Percentiles rank a stretch among this genome's conserved stretches.
Evolutionary conservation across 2,888 invertebrate species (phyloP).

Genomic region (Xanthia togata): DNA sequence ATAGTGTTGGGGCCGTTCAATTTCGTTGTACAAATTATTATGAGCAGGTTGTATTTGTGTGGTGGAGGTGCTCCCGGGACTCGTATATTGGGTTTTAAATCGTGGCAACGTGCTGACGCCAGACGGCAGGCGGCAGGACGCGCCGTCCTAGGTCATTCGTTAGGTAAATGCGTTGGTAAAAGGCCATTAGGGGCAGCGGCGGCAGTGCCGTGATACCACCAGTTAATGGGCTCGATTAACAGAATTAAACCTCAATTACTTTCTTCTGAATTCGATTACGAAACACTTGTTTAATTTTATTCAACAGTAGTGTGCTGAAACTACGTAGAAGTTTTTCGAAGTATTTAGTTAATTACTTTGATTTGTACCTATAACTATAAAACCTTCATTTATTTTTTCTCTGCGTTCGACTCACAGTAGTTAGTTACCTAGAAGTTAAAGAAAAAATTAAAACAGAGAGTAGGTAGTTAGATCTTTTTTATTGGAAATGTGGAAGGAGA

Average conservation of each 20-base stretch:
- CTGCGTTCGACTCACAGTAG: slow-evolving; percentile 5
- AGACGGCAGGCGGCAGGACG: slow-evolving; percentile 37
- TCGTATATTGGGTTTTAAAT: slow-evolving; percentile 67
- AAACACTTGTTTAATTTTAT: slow-evolving; percentile 18
- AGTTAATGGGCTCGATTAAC: slow-evolving; percentile 74
- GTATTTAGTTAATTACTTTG: slow-evolving; percentile 13
- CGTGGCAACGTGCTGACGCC: slow-evolving; percentile 62
- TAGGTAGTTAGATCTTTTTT: slow-evolving; percentile 32
- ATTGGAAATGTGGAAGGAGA: slow-evolving; percentile 37
- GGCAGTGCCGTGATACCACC: slow-evolving; percentile 69
- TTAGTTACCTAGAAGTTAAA: slow-evolving; percentile 16
- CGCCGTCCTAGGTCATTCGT: slow-evolving; percentile 65
- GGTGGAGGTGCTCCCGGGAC: slow-evolving; percentile 40
- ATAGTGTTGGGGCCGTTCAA: slow-evolving; percentile 28
- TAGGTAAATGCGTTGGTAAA: slow-evolving; percentile 70
- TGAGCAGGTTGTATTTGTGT: slow-evolving; percentile 44
- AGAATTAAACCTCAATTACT: slow-evolving; percentile 71
- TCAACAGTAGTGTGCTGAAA: background rate
- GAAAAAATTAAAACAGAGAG: slow-evolving; percentile 27
- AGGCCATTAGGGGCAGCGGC: slow-evolving; percentile 71
- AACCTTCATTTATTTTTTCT: slow-evolving; percentile 33
- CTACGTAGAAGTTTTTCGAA: background rate
- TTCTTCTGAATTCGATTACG: slow-evolving; percentile 61
- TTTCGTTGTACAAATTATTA: slow-evolving; percentile 46
- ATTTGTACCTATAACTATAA: slow-evolving; percentile 10